Evolutionary conservation across 2,113 vertebrate species (phyloP), one percentile per base, ranked within the genome.

Genomic region (Thalassarche chlororhynchos): DNA sequence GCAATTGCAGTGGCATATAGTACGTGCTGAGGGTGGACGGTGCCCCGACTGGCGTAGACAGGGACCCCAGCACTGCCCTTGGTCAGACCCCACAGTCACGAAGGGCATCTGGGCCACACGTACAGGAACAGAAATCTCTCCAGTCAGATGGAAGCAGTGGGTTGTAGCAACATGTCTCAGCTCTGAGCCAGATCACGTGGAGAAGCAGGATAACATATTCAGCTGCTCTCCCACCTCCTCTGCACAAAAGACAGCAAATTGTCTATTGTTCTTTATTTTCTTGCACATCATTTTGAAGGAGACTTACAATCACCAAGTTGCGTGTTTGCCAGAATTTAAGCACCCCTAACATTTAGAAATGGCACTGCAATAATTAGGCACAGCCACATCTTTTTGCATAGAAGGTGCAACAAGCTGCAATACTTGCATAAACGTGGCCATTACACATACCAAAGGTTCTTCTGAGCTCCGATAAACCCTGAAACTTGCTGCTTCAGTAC

Each of bases 41-140:
- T 76, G 31, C 19, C 66, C 47, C 83, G 66, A 12, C 23, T 34
- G 44, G 23, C 5, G 11, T 2, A 32, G n/a, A 32, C 13, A 71
- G 52, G 42, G 42, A 62, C 14, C 6, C 34, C 46, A 61, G 31
- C 29, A 8, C 24, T 44, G 60, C 17, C 78, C 62, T 58, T 31
- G 58, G 16, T 82, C 70, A 79, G 34, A 75, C 10, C 14, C 23
- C 34, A 16, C 5, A 20, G 10, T 26, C 58, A 49, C 0, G 0
- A 69, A 72, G 32, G 24, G 5, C 18, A 16, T 20, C 23, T 61
- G 71, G 40, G 24, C 13, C 62, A 64, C 26, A 26, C 0, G 1
- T 8, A 47, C 8, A 72, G 32, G 29, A 85, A 55, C 25, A 88
- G 70, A 72, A 92, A 83, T 38, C 16, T 55, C 61, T 80, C 20